Percentiles rank a stretch among this genome's conserved stretches.
Conservation (phyloP, 1,140 invertebrate species). For the Sycophila sp. region DNA sequence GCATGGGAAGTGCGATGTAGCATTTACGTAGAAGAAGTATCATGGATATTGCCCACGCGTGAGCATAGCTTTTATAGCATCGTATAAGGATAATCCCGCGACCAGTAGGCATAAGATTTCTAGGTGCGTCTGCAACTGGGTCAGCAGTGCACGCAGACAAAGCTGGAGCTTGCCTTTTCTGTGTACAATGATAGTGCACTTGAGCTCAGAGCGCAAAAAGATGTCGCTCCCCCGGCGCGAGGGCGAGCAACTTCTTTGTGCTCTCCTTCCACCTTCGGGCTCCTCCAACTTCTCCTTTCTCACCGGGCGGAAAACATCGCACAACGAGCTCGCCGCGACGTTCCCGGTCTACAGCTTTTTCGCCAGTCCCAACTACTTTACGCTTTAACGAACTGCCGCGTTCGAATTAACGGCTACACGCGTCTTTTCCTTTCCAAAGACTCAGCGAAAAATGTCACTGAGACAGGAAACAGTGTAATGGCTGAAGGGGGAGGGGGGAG, state of each 20-base stretch:
- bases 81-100: conserved; percentile 12
- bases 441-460: background rate
- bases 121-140: background rate
- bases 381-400: background rate
- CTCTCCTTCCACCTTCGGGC: background rate
- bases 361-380: background rate
- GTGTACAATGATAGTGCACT: conserved; percentile 8
- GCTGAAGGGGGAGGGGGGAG: background rate
- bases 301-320: no score
- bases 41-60: background rate
- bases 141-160: no score
- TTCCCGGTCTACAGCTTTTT: no score
- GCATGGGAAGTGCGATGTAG: no score
- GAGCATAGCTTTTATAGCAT: background rate
- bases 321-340: no score
- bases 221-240: background rate
- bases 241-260: conserved; percentile 1
- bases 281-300: background rate
- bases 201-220: background rate
- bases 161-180: background rate
- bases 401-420: conserved; percentile 1
- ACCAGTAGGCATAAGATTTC: conserved; percentile 13
- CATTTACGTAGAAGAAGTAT: no score
- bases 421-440: no score
- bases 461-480: background rate